Percentiles rank a stretch among this genome's conserved stretches.
Conservation (phyloP, 2,888 invertebrate species). For the Criorhina ranunculi region DNA sequence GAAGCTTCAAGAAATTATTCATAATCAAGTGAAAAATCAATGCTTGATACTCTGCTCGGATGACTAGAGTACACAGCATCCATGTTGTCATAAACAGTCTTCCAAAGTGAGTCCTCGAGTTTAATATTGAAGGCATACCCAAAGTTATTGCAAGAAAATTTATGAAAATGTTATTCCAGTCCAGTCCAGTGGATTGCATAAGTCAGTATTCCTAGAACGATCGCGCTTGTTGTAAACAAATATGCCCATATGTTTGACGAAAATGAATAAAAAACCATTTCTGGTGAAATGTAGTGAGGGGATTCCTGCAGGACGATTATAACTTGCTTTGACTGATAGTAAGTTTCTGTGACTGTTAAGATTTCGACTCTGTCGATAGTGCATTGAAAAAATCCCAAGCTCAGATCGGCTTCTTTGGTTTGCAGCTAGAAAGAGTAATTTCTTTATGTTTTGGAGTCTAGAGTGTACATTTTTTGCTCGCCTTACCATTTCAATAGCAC, state of each 20-base stretch:
- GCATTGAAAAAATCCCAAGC: conserved; percentile 78
- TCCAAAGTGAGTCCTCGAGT: conserved; percentile 52
- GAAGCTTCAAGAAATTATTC: conserved; percentile 76
- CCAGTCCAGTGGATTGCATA: background rate
- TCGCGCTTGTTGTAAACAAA: conserved; percentile 42
- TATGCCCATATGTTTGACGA: conserved; percentile 67
- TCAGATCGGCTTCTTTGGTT: conserved; percentile 76
- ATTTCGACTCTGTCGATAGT: conserved; percentile 64
- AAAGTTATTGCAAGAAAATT: conserved; percentile 55
- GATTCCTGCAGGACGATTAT: conserved; percentile 76
- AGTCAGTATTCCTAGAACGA: background rate
- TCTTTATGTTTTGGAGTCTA: background rate
- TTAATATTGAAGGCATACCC: conserved; percentile 72
- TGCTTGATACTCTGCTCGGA: conserved; percentile 78
- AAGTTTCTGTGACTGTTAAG: conserved; percentile 78
- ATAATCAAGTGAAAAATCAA: conserved; percentile 78
- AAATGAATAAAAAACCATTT: conserved; percentile 72
- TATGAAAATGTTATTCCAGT: background rate
- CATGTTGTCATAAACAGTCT: conserved; percentile 76
- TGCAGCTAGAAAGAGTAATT: conserved; percentile 57
- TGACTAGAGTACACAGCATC: conserved; percentile 77
- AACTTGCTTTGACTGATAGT: conserved; percentile 78
- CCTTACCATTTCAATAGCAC: conserved; percentile 40
- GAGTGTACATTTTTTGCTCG: too few relatives aligned
- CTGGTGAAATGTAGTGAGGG: conserved; percentile 62